Conservation (phyloP, 2,888 invertebrate species). For the Cephus sareptanus region DNA sequence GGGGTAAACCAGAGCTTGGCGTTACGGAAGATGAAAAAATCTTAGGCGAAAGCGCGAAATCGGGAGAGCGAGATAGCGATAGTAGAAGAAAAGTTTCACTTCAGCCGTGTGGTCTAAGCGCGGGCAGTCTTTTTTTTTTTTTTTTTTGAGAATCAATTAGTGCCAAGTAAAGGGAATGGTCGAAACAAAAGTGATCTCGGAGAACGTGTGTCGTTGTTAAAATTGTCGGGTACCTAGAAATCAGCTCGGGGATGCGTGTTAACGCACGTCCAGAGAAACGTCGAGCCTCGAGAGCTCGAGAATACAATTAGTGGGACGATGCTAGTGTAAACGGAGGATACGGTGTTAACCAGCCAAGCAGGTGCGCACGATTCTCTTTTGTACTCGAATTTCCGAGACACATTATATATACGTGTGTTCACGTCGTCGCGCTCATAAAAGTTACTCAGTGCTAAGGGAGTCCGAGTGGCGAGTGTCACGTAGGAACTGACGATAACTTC, state of each 20-base stretch:
- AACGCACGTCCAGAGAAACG: constrained; percentile 11
- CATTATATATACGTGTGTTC: background rate
- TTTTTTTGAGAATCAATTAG: background rate
- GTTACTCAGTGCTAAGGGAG: background rate
- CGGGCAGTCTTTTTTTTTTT: background rate
- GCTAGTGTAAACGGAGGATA: constrained; percentile 22
- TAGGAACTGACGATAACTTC: background rate
- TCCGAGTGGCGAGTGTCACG: background rate
- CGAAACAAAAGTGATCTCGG: background rate
- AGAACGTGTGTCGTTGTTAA: background rate
- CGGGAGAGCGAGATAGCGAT: too few species aligned
- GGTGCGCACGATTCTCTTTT: constrained; percentile 38
- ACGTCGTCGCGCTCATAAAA: background rate
- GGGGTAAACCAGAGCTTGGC: too few species aligned
- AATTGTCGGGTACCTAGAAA: background rate
- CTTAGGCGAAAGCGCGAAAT: too few species aligned
- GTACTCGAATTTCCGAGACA: constrained; percentile 8
- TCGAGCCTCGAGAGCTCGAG: constrained; percentile 27
- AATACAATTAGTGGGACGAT: constrained; percentile 51
- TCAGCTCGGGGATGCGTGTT: constrained; percentile 8
- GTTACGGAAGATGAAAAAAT: too few species aligned
- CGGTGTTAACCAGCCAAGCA: constrained; percentile 42
- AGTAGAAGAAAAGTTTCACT: too few species aligned
- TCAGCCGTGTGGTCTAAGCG: too few species aligned
- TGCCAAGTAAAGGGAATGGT: background rate